Base-by-base conservation (phyloP, 1,140 invertebrate species). In the Papilio glaucus region DNA sequence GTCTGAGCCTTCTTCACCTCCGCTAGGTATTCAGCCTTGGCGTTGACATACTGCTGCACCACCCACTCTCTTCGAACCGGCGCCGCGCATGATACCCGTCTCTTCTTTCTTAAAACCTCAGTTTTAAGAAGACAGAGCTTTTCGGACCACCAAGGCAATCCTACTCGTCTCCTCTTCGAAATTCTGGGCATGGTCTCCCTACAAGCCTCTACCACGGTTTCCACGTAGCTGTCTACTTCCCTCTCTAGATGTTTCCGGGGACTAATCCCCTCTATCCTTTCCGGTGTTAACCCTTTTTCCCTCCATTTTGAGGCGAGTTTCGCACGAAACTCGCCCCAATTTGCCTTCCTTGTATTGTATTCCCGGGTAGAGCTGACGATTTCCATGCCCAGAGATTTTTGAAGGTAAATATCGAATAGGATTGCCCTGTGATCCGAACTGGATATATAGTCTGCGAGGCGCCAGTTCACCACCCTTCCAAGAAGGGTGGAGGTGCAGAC, bases 351-450 rank as follows among this genome's bases (percentile, higher is more conserved):
- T n/a, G n/a, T n/a, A n/a, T n/a, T n/a, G n/a, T n/a, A n/a, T n/a
- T n/a, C n/a, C n/a, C n/a, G n/a, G n/a, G 72, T 77, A 8, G 70
- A 62, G 3, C 45, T 69, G 38, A 69, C 42, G n/a, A n/a, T n/a
- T 24, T 33, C n/a, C 24, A 18, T 41, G 6, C 37, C 53, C 26
- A 42, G 53, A 8, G 60, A 15, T 67, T 67, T 73, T 0, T n/a
- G 26, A 6, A 73, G 18, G 4, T 37, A 26, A n/a, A 76, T 49
- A 6, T 61, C 45, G 12, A 76, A 71, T n/a, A n/a, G n/a, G n/a
- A n/a, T n/a, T n/a, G n/a, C n/a, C n/a, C n/a, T n/a, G n/a, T n/a
- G n/a, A n/a, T n/a, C n/a, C n/a, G n/a, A n/a, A n/a, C n/a, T n/a
- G n/a, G n/a, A n/a, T n/a, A n/a, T n/a, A n/a, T n/a, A n/a, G n/a